Evolutionary conservation across 2,797 vertebrate species (phyloP).

Genomic region (Acrossocheilus fasciatus): DNA sequence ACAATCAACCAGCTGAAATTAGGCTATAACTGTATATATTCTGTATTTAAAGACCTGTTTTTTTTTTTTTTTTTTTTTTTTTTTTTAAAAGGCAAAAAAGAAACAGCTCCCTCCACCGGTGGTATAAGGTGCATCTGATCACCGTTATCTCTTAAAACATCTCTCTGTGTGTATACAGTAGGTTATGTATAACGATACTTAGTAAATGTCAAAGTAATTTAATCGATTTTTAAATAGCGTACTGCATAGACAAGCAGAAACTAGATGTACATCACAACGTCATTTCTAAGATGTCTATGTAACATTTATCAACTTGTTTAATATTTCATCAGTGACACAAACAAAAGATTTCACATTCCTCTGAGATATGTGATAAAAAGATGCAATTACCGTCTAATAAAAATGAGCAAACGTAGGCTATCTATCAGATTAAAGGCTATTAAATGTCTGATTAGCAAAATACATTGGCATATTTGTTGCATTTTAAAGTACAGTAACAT

Average conservation of each 20-base stretch:
- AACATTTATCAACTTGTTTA: constrained; percentile 21
- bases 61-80: too few species aligned
- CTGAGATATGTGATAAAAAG: background rate
- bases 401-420: background rate
- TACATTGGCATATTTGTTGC: background rate
- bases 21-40: background rate
- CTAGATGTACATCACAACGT: background rate
- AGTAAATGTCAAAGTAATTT: background rate
- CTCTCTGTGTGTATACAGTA: background rate
- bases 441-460: background rate
- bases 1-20: background rate
- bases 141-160: background rate
- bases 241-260: background rate
- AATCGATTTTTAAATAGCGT: background rate
- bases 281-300: background rate
- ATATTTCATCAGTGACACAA: constrained; percentile 29
- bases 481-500: background rate
- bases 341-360: background rate
- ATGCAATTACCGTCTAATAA: background rate
- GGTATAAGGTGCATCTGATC: background rate
- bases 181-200: background rate
- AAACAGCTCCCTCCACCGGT: constrained; percentile 20
- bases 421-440: background rate
- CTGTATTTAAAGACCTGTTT: too few species aligned
- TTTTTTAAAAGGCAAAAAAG: background rate